phyloP scores from a whole-genome alignment of 2,888 invertebrate genomes.

The Acleris emargana region DNA sequence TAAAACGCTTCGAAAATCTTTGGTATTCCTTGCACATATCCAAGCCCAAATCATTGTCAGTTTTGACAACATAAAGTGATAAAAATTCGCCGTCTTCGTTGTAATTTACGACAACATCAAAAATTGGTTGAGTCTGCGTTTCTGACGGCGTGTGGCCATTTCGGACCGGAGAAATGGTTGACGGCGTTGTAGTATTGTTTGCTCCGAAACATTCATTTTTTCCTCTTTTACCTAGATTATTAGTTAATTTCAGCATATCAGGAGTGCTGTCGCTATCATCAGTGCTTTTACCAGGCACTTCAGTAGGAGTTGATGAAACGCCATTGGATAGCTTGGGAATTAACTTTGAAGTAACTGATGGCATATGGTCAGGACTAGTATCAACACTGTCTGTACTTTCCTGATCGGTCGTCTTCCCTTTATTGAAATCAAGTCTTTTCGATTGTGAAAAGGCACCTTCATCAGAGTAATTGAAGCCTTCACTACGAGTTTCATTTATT shows the following conservation, averaged over 20 bases:
- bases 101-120: constrained; percentile 73
- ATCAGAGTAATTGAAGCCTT: constrained; percentile 64
- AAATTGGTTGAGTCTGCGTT: constrained; percentile 71
- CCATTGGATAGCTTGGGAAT: constrained; percentile 79
- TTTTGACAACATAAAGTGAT: constrained; percentile 72
- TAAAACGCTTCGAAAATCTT: constrained; percentile 74
- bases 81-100: constrained; percentile 78
- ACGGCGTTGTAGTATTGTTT: constrained; percentile 74
- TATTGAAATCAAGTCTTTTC: constrained; percentile 51
- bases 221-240: constrained; percentile 58
- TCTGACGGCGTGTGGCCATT: constrained; percentile 74
- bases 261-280: constrained; percentile 71
- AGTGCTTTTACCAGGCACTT: constrained; percentile 49
- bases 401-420: constrained; percentile 68
- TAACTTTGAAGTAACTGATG: constrained; percentile 68
- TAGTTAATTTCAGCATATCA: constrained; percentile 63
- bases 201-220: constrained; percentile 71
- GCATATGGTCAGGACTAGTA: constrained; percentile 69
- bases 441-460: constrained; percentile 58
- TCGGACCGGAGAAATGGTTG: constrained; percentile 76
- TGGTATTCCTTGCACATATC: constrained; percentile 79
- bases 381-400: constrained; percentile 74
- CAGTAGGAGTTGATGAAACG: constrained; percentile 75
- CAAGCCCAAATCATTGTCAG: constrained; percentile 74
- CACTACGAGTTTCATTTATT: constrained; percentile 59